These are phyloP conservation scores for Coleophora deauratella DNA, from an alignment of 2,888 invertebrate genomes.

Conservation along the genomic window DNA sequence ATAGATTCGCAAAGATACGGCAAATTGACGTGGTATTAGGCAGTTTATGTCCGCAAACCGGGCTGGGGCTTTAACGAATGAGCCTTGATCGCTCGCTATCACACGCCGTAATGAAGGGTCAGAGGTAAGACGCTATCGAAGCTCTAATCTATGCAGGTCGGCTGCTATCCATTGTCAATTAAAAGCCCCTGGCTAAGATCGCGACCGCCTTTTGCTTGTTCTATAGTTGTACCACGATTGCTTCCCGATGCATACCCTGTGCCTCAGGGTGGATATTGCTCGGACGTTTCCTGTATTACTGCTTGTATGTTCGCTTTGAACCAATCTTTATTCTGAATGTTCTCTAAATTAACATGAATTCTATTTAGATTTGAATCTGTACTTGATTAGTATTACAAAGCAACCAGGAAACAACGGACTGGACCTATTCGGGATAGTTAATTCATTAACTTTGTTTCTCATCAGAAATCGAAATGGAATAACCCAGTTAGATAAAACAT, in stretches of 20 bases:
- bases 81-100: conserved; percentile 24
- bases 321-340: conserved; percentile 49
- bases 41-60: conserved; percentile 26
- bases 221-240: conserved; percentile 54
- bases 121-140: conserved; percentile 50
- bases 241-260: conserved; percentile 54
- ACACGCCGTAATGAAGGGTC: conserved; percentile 42
- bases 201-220: conserved; percentile 66
- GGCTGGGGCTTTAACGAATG: conserved; percentile 10
- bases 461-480: too few species aligned
- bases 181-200: conserved; percentile 53
- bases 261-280: conserved; percentile 59
- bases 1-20: conserved; percentile 33
- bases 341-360: conserved; percentile 59
- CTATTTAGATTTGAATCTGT: conserved; percentile 49
- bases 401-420: conserved; percentile 34
- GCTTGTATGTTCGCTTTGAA: conserved; percentile 45
- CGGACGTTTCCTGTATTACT: conserved; percentile 66
- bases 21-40: conserved; percentile 31
- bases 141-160: conserved; percentile 43
- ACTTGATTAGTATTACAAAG: conserved; percentile 14
- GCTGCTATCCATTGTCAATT: conserved; percentile 62
- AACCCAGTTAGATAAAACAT: too few species aligned
- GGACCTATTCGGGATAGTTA: too few species aligned
- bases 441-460: too few species aligned